Percentiles rank a stretch among this genome's conserved stretches.
These are phyloP conservation scores for Grammomys surdaster DNA, from an alignment of 2,113 vertebrate genomes.

Conservation along the genomic window DNA sequence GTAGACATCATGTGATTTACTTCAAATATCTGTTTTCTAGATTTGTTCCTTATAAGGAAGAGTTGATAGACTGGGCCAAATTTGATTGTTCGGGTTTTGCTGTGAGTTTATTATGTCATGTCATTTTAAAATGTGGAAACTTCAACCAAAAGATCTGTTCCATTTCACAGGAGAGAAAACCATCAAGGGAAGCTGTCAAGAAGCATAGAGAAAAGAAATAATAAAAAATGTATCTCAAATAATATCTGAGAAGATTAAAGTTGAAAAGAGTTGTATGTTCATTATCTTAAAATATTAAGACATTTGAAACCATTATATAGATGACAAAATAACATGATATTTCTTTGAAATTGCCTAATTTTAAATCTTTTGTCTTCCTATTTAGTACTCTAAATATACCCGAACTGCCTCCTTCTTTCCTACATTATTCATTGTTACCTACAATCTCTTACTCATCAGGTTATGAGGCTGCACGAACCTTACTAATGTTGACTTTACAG, in stretches of 20 bases:
- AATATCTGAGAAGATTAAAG: neutral
- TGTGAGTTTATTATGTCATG: slow-evolving; percentile 10
- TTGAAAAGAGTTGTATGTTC: neutral
- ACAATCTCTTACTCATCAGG: neutral
- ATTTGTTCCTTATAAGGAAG: slow-evolving; percentile 35
- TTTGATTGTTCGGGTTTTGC: neutral
- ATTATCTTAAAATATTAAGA: slow-evolving; percentile 26
- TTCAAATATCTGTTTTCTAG: neutral
- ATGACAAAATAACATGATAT: neutral
- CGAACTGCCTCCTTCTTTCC: neutral
- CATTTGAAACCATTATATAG: slow-evolving; percentile 25
- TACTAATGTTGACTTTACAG: neutral
- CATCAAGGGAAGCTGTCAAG: neutral
- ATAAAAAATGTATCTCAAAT: neutral
- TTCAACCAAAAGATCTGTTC: neutral
- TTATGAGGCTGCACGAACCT: neutral
- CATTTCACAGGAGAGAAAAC: neutral
- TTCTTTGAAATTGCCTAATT: neutral
- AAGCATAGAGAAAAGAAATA: neutral
- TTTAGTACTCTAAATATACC: neutral
- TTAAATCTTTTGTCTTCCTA: neutral
- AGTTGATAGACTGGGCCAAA: neutral
- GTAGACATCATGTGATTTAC: neutral
- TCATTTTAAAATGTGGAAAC: neutral
- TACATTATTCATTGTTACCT: neutral